phyloP scores from a whole-genome alignment of 2,888 invertebrate species.

The Macaria notata region DNA sequence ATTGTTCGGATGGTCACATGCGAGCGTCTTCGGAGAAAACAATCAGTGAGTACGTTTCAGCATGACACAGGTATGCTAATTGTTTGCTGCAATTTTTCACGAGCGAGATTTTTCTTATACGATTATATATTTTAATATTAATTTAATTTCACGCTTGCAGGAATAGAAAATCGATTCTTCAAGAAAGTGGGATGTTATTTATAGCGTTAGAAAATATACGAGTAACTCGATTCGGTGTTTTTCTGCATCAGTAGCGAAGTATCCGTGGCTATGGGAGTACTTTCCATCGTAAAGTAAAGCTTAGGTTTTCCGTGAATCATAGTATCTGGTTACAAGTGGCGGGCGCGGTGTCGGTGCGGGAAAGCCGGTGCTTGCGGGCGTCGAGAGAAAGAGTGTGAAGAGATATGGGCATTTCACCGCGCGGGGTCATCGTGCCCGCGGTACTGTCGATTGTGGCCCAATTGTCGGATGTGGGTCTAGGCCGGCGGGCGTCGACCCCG shows the following conservation, averaged over 20 bases:
- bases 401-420: conserved; percentile 80
- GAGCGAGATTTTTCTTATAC: too few relatives aligned
- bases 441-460: conserved; percentile 82
- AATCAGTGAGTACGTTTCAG: conserved; percentile 45
- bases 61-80: conserved; percentile 38
- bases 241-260: too few relatives aligned
- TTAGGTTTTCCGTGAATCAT: neutral
- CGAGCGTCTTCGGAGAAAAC: conserved; percentile 61
- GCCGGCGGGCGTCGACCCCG: conserved; percentile 82
- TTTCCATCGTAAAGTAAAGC: conserved; percentile 7
- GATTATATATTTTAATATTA: too few relatives aligned
- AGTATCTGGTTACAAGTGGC: conserved; percentile 8
- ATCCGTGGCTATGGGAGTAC: conserved; percentile 1
- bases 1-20: conserved; percentile 76
- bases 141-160: too few relatives aligned
- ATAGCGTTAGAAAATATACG: too few relatives aligned
- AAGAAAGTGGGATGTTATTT: too few relatives aligned
- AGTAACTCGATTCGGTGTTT: too few relatives aligned
- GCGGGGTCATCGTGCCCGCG: conserved; percentile 77
- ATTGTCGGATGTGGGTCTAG: conserved; percentile 81
- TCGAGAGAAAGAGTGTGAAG: conserved; percentile 80
- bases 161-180: too few relatives aligned
- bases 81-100: neutral
- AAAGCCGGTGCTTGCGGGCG: conserved; percentile 60
- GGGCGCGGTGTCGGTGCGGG: conserved; percentile 39